These are phyloP conservation scores for Oryzias javanicus DNA, from an alignment of 2,113 vertebrate genomes.

Conservation along the genomic window DNA sequence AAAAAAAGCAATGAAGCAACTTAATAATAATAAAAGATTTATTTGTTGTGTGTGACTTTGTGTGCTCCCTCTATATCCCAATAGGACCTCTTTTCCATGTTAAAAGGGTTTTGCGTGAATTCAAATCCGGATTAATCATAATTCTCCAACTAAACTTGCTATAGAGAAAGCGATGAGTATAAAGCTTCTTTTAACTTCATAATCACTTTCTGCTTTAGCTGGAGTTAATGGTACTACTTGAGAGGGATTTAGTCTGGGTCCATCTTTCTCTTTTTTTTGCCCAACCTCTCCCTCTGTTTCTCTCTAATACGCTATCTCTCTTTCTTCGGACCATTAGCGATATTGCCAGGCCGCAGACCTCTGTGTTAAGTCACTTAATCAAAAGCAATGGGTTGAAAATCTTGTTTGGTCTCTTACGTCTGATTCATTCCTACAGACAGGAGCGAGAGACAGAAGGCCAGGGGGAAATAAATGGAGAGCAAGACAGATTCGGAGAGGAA, in stretches of 20 bases:
- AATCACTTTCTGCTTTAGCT: slow-evolving; percentile 82
- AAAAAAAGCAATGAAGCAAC: no score
- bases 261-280: slow-evolving; percentile 30
- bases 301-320: slow-evolving; percentile 68
- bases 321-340: slow-evolving; percentile 94
- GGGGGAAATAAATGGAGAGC: slow-evolving; percentile 66
- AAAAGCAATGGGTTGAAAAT: slow-evolving; percentile 99
- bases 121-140: slow-evolving; percentile 68
- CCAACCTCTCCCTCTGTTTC: slow-evolving; percentile 32
- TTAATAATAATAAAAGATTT: no score
- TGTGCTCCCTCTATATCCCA: neutral
- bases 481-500: slow-evolving; percentile 60
- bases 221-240: slow-evolving; percentile 82
- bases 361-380: slow-evolving; percentile 99
- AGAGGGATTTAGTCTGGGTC: slow-evolving; percentile 58
- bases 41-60: no score
- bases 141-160: slow-evolving; percentile 76
- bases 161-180: slow-evolving; percentile 74
- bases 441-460: slow-evolving; percentile 65
- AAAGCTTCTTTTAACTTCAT: slow-evolving; percentile 85
- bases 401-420: slow-evolving; percentile 95
- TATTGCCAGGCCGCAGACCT: slow-evolving; percentile 93
- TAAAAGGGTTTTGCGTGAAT: slow-evolving; percentile 58
- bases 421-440: slow-evolving; percentile 98
- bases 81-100: slow-evolving; percentile 20